Evolutionary conservation across 2,113 vertebrate species (phyloP).

Genomic region (Hipposideros armiger): DNA sequence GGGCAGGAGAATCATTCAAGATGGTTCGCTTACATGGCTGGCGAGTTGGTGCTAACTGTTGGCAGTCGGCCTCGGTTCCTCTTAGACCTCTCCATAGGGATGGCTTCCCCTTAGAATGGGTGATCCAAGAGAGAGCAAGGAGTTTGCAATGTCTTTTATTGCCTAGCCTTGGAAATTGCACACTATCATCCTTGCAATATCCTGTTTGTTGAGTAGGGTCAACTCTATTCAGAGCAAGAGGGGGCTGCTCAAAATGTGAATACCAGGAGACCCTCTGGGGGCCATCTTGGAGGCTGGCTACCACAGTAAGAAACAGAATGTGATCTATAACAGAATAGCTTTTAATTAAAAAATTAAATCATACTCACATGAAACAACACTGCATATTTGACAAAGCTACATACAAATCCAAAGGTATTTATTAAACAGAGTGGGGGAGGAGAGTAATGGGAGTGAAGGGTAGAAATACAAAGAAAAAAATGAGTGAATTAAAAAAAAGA

Average conservation of each 20-base stretch:
- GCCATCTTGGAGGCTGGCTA: not conserved
- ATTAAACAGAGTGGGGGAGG: not conserved
- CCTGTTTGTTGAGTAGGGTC: not conserved
- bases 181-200: not conserved
- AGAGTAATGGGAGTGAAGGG: not conserved
- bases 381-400: not conserved
- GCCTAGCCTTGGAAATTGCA: not conserved
- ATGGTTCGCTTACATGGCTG: not conserved
- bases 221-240: not conserved
- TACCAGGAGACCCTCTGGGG: not conserved
- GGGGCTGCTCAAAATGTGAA: not conserved
- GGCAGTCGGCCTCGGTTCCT: not conserved
- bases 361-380: not conserved
- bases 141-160: not conserved
- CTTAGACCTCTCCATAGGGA: not conserved
- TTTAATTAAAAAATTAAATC: not conserved
- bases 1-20: not conserved
- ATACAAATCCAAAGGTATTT: not conserved
- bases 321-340: not conserved
- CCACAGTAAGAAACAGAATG: not conserved
- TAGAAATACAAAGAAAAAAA: not conserved
- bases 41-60: not conserved
- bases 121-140: not conserved
- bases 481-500: slow-evolving; percentile 39
- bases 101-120: not conserved